Conservation (phyloP, 2,113 vertebrate species). For the Australoheros scitulus region DNA sequence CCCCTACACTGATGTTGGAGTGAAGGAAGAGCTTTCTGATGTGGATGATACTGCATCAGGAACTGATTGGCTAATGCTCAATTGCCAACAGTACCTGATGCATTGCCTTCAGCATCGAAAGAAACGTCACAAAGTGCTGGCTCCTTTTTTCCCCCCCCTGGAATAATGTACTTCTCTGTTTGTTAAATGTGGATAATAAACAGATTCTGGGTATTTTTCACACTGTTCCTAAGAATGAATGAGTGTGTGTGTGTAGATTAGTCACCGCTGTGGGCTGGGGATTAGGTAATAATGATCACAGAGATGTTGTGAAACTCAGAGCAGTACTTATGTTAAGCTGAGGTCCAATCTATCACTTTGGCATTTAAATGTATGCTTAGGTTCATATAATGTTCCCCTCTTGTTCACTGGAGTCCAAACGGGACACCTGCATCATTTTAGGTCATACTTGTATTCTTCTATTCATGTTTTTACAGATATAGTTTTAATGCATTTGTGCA, state of each 20-base stretch:
- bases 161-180: not conserved
- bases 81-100: slow-evolving; percentile 95
- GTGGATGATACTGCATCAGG: slow-evolving; percentile 99
- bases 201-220: not conserved
- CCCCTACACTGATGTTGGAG: slow-evolving; percentile 11
- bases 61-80: slow-evolving; percentile 95
- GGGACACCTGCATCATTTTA: not conserved
- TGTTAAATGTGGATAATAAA: slow-evolving; percentile 13
- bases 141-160: not conserved
- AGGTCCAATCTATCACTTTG: slow-evolving; percentile 42
- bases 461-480: not conserved
- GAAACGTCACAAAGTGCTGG: slow-evolving; percentile 73
- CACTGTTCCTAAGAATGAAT: not conserved
- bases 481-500: not conserved
- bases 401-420: slow-evolving; percentile 12
- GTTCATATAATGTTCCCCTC: slow-evolving; percentile 7
- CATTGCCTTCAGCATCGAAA: slow-evolving; percentile 98
- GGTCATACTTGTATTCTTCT: slow-evolving; percentile 2
- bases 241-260: not conserved
- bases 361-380: slow-evolving; percentile 37
- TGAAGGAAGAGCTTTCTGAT: slow-evolving; percentile 85
- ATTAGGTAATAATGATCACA: slow-evolving; percentile 45
- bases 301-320: slow-evolving; percentile 48
- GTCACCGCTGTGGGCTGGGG: slow-evolving; percentile 24
- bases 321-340: slow-evolving; percentile 31